Conservation (phyloP, 2,888 invertebrate species). For the Cephus sareptanus region DNA sequence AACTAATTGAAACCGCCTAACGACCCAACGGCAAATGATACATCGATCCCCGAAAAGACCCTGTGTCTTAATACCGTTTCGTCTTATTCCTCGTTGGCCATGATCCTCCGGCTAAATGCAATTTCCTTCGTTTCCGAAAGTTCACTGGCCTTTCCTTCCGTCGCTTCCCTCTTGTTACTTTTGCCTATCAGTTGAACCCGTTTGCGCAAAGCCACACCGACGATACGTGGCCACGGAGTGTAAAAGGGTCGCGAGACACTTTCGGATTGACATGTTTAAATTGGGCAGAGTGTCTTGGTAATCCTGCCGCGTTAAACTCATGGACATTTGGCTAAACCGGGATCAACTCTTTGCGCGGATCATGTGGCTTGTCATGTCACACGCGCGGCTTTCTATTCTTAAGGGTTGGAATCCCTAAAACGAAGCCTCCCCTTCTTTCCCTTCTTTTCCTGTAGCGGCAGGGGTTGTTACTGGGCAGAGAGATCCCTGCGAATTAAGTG, state of each 20-base stretch:
- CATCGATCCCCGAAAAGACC: conserved; percentile 56
- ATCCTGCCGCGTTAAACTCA: conserved; percentile 12
- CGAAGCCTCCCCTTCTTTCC: background rate
- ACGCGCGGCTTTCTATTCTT: conserved; percentile 21
- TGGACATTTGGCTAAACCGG: conserved; percentile 56
- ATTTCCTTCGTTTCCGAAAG: conserved; percentile 36
- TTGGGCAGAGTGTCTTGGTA: conserved; percentile 31
- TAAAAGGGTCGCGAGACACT: conserved; percentile 20
- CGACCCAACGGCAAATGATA: conserved; percentile 64
- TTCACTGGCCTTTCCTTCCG: background rate
- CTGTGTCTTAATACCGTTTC: conserved; percentile 60
- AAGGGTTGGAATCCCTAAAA: background rate
- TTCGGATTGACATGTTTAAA: conserved; percentile 47
- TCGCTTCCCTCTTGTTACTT: background rate
- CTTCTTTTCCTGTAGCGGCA: background rate
- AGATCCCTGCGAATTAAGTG: background rate
- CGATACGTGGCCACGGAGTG: background rate
- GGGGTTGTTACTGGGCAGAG: background rate
- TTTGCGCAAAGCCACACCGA: background rate
- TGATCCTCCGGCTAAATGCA: conserved; percentile 39
- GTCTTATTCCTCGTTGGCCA: conserved; percentile 46
- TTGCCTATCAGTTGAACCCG: background rate
- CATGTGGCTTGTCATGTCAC: conserved; percentile 58
- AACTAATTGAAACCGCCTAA: conserved; percentile 66
- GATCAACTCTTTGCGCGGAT: conserved; percentile 64